Evolutionary conservation across 1,140 invertebrate genomes (phyloP).

Genomic region (Cecropterus lyciades): DNA sequence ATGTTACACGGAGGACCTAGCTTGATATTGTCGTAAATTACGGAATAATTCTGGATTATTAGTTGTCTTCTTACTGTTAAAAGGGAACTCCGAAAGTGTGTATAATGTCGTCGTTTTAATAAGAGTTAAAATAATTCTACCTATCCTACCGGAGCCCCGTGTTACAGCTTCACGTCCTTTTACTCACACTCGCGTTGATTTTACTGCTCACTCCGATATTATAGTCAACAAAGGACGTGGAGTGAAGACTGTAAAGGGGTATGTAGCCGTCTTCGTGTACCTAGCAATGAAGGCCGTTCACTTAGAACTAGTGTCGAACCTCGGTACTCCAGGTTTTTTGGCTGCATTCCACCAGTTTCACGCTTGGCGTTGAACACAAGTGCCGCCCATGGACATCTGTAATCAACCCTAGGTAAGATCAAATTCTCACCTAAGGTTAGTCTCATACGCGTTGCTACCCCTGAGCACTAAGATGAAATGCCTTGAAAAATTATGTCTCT

Average conservation of each 20-base stretch:
- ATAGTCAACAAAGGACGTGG: constrained; percentile 33
- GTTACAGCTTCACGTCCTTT: constrained; percentile 41
- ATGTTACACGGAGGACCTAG: constrained; percentile 34
- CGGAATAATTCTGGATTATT: constrained; percentile 40
- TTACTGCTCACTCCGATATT: constrained; percentile 37
- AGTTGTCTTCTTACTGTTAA: constrained; percentile 38
- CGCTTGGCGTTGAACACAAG: constrained; percentile 50
- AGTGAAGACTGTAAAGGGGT: constrained; percentile 30
- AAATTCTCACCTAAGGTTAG: too few species aligned
- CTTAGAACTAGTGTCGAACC: constrained; percentile 61
- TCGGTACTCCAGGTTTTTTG: constrained; percentile 57
- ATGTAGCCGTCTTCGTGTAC: constrained; percentile 49
- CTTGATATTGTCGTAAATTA: constrained; percentile 38
- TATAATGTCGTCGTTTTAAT: constrained; percentile 35
- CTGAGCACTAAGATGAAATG: too few species aligned
- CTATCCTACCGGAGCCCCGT: constrained; percentile 38
- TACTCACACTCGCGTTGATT: constrained; percentile 42
- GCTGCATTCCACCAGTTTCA: constrained; percentile 58
- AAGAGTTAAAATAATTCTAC: constrained; percentile 18
- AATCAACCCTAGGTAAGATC: too few species aligned
- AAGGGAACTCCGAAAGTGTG: constrained; percentile 36
- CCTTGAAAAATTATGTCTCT: too few species aligned
- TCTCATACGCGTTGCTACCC: too few species aligned
- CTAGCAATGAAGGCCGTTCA: constrained; percentile 62
- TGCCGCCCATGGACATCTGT: too few species aligned